Base-by-base conservation (phyloP, 2,797 vertebrate genomes). In the Mus spretus region DNA sequence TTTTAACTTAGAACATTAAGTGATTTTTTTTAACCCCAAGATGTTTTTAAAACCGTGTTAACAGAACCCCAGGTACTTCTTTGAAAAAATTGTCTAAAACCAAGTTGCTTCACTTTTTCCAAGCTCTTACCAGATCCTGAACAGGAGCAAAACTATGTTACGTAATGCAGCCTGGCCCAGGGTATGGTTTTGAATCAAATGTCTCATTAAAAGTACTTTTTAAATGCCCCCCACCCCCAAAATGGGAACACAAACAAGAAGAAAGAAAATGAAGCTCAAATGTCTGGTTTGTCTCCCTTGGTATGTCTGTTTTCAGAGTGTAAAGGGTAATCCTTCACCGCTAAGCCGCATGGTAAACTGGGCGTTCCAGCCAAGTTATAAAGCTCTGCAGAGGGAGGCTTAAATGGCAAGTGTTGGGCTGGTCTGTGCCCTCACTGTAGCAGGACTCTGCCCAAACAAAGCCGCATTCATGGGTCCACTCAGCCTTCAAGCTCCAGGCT, bases 351-450 rank as follows among this genome's bases (percentile, higher is more conserved):
- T 96, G 95, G 65, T 87, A 61, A 93, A 95, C 93, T 57, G 31
- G 11, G 93, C 57, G 81, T 97, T 97, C 50, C 72, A 57, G 77
- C 93, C 96, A 94, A 98, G 82, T 93, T 96, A n/a, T 85, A 96
- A 95, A 97, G 93, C 92, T 50, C 93, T 94, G 97, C 92, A 96
- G 95, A 98, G 86, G 75, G 96, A 96, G 96, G 65, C 83, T 96
- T 98, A 96, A 95, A 44, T 97, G 97, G 97, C 94, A 96, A 97
- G 86, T 89, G 96, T 53, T 96, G 97, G 97, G 97, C 97, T 92
- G 83, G 92, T 85, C 77, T 24, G n/a, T n/a, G 55, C 59, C 85
- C 83, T 70, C 7, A 0, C 89, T 92, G 88, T 59, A 86, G 84
- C 61, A 47, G 92, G 75, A 91, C 67, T 79, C 57, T 75, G 81